Conservation (phyloP, 2,888 invertebrate genomes). For the Gisinianus flammeolus region DNA sequence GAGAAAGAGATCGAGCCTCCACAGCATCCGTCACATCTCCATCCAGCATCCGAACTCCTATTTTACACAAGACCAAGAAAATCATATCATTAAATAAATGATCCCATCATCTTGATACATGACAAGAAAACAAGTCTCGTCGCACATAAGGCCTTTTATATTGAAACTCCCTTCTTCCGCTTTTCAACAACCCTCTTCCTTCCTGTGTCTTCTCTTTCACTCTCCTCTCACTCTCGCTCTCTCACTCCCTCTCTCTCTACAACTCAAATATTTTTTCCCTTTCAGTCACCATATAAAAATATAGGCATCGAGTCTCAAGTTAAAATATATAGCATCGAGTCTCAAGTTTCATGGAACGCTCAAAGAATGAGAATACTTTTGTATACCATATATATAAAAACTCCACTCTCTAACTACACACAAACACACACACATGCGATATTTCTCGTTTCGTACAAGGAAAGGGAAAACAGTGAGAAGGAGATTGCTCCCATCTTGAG, state of each 20-base stretch:
- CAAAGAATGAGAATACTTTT: neutral
- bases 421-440: neutral
- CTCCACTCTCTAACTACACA: neutral
- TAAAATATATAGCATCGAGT: no score
- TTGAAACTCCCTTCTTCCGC: constrained; percentile 35
- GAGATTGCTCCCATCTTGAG: constrained; percentile 11
- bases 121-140: constrained; percentile 44
- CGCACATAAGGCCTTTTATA: constrained; percentile 20
- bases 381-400: neutral
- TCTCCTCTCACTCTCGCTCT: constrained; percentile 13
- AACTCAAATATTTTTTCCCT: neutral
- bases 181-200: constrained; percentile 43
- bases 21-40: constrained; percentile 99
- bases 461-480: neutral
- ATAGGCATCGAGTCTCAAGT: no score
- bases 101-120: constrained; percentile 45
- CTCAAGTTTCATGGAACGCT: neutral
- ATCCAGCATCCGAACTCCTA: constrained; percentile 96
- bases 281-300: neutral
- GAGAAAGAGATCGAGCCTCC: constrained; percentile 90
- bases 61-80: constrained; percentile 27
- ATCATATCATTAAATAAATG: constrained; percentile 45
- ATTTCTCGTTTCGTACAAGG: no score
- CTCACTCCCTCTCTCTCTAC: constrained; percentile 15
- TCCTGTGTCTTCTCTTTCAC: constrained; percentile 21